These are phyloP conservation scores for Hyalella azteca DNA, from an alignment of 2,888 invertebrate genomes.

Conservation along the genomic window DNA sequence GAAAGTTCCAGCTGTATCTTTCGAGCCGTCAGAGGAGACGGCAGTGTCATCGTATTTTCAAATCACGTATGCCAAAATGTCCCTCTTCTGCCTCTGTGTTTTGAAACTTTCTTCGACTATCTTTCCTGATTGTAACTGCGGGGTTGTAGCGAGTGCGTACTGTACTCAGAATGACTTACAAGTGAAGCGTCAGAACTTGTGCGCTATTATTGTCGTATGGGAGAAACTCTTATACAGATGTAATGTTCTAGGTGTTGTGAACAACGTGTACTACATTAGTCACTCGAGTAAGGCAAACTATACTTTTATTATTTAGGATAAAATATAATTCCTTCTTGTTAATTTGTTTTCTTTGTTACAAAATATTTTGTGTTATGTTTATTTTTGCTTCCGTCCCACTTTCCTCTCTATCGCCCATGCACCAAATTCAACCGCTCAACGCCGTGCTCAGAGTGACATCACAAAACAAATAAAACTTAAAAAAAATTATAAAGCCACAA, in stretches of 20 bases:
- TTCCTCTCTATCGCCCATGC: neutral
- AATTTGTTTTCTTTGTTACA: neutral
- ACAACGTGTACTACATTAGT: neutral
- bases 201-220: neutral
- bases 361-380: neutral
- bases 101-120: constrained; percentile 19
- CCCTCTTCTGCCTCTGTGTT: neutral
- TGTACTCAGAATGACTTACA: neutral
- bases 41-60: neutral
- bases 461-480: neutral
- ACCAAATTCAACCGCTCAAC: neutral
- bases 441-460: neutral
- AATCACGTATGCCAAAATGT: neutral
- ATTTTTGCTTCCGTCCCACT: constrained; percentile 3
- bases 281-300: neutral
- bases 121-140: neutral
- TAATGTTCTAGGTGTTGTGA: neutral
- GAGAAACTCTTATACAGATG: neutral
- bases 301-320: neutral
- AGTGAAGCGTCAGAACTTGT: no score
- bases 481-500: neutral
- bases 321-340: neutral
- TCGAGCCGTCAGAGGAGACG: neutral
- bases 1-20: neutral
- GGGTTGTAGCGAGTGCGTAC: neutral